These are phyloP conservation scores for Congeria kusceri DNA, from an alignment of 2,888 invertebrate genomes.

Conservation along the genomic window DNA sequence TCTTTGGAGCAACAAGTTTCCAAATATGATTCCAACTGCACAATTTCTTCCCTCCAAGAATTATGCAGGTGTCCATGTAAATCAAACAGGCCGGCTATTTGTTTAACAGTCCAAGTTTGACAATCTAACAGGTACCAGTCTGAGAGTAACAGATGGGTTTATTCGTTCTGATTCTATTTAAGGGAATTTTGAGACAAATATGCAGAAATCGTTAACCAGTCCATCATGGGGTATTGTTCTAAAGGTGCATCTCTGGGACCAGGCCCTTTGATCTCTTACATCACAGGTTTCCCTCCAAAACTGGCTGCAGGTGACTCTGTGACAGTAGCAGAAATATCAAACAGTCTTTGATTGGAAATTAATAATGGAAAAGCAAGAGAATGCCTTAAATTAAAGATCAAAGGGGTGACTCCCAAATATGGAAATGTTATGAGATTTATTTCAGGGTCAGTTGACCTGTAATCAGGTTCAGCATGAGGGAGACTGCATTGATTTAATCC, in stretches of 20 bases:
- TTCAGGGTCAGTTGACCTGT: no score
- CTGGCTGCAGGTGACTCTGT: constrained; percentile 34
- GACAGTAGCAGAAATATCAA: constrained; percentile 2
- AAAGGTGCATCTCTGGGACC: constrained; percentile 2
- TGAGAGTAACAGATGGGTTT: constrained; percentile 41
- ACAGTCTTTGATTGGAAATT: constrained; percentile 10
- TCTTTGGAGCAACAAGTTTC: no score
- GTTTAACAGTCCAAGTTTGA: background rate
- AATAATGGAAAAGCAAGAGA: background rate
- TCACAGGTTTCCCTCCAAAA: constrained; percentile 52
- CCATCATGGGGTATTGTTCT: constrained; percentile 27
- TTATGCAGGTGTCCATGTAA: background rate
- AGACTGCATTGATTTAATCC: no score
- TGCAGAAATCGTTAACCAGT: constrained; percentile 44
- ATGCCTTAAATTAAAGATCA: constrained; percentile 4
- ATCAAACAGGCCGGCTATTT: background rate
- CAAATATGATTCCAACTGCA: no score
- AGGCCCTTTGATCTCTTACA: constrained; percentile 56
- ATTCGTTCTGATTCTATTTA: constrained; percentile 25
- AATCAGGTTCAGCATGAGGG: no score
- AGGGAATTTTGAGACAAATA: constrained; percentile 26
- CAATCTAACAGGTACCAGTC: constrained; percentile 42
- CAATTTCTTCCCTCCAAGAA: constrained; percentile 1
- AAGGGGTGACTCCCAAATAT: background rate
- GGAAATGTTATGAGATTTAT: background rate